Conservation (phyloP, 2,888 invertebrate species). For the Trisateles emortualis region DNA sequence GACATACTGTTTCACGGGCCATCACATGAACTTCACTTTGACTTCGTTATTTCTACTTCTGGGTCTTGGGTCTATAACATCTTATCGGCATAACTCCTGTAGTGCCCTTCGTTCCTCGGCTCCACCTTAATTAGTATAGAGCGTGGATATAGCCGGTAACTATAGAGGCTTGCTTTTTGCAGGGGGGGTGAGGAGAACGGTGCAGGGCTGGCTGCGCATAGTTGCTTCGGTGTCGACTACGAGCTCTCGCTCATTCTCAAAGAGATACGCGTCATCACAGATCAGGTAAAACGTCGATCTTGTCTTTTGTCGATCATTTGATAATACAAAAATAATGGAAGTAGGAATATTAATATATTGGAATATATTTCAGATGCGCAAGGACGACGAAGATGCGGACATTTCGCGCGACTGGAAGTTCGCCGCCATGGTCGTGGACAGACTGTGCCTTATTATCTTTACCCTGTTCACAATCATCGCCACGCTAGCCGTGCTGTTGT, state of each 20-base stretch:
- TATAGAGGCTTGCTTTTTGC: slow-evolving; percentile 75
- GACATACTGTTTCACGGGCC: slow-evolving; percentile 52
- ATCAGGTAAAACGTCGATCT: slow-evolving; percentile 87
- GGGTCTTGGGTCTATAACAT: slow-evolving; percentile 73
- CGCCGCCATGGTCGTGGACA: slow-evolving; percentile 99
- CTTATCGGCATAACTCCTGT: slow-evolving; percentile 78
- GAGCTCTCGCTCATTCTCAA: slow-evolving; percentile 98
- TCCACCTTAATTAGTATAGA: slow-evolving; percentile 78
- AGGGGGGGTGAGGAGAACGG: slow-evolving; percentile 89
- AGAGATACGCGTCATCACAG: slow-evolving; percentile 97
- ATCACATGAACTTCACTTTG: slow-evolving; percentile 56
- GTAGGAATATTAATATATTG: background rate
- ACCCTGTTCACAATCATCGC: slow-evolving; percentile 99
- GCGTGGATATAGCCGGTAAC: slow-evolving; percentile 75
- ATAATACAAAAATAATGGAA: background rate
- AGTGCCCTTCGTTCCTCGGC: slow-evolving; percentile 81
- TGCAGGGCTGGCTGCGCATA: slow-evolving; percentile 92
- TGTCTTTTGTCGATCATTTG: background rate
- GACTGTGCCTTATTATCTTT: slow-evolving; percentile 99
- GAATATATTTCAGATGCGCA: slow-evolving; percentile 90
- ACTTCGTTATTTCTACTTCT: slow-evolving; percentile 52
- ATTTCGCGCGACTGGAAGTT: slow-evolving; percentile 99
- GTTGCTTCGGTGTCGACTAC: slow-evolving; percentile 96
- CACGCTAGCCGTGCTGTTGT: slow-evolving; percentile 98
- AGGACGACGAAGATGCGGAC: slow-evolving; percentile 97